These are phyloP conservation scores for Apistogramma diplotaenia DNA, from an alignment of 2,113 vertebrate species.

Conservation along the genomic window DNA sequence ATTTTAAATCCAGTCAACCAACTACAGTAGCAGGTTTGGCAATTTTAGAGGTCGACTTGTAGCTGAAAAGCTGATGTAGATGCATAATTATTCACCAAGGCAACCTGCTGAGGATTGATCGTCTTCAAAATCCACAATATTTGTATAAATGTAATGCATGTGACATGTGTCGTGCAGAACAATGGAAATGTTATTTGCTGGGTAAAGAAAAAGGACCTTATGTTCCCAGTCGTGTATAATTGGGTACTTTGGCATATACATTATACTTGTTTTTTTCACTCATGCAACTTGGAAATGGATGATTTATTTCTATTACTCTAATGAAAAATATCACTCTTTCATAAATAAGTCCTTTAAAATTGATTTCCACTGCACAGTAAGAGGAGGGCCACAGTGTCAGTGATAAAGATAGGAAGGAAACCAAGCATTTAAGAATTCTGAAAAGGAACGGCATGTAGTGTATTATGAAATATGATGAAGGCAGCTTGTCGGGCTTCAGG, in stretches of 20 bases:
- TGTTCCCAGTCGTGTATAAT: neutral
- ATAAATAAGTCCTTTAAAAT: neutral
- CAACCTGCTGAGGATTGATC: neutral
- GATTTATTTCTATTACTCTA: neutral
- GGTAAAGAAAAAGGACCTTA: neutral
- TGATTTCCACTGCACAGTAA: neutral
- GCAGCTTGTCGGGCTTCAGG: constrained; percentile 25
- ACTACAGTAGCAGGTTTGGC: too few species aligned
- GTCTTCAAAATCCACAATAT: neutral
- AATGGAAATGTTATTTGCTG: neutral
- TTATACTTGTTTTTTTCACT: neutral
- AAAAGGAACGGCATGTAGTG: neutral
- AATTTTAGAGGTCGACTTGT: neutral
- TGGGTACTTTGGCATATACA: neutral
- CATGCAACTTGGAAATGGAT: neutral
- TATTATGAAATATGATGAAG: constrained; percentile 16
- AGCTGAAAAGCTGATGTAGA: neutral
- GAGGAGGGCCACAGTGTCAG: neutral
- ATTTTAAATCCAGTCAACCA: too few species aligned
- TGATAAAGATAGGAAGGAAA: neutral
- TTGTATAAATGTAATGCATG: neutral
- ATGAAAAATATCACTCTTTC: neutral
- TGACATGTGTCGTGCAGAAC: neutral
- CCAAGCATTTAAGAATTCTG: neutral
- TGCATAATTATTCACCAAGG: neutral